phyloP scores from a whole-genome alignment of 2,888 invertebrate genomes.

The Gonocerus acuteangulatus region DNA sequence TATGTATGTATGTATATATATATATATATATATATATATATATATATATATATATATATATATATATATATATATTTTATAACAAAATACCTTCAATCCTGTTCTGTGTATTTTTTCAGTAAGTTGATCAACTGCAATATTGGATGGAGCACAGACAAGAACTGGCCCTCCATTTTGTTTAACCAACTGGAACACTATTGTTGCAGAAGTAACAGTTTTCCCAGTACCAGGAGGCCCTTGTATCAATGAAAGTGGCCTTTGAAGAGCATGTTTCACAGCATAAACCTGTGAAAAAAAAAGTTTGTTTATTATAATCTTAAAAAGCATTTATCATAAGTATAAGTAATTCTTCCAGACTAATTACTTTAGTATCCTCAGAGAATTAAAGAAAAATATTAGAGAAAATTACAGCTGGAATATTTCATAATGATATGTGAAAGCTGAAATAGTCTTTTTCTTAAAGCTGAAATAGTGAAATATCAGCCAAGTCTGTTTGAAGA shows the following conservation, averaged over 20 bases:
- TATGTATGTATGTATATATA: no score
- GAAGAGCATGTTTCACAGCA: slow-evolving; percentile 95
- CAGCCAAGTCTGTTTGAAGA: no score
- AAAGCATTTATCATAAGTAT: background rate
- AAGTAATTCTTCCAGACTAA: background rate
- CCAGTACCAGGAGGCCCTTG: slow-evolving; percentile 97
- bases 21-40: no score
- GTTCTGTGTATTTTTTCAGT: slow-evolving; percentile 98
- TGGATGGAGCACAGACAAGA: slow-evolving; percentile 96
- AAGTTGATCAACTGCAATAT: slow-evolving; percentile 97
- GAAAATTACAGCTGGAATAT: no score
- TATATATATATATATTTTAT: no score
- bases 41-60: no score
- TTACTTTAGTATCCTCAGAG: background rate
- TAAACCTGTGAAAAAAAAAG: slow-evolving; percentile 57
- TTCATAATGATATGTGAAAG: no score
- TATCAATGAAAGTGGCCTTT: slow-evolving; percentile 89
- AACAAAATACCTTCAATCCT: slow-evolving; percentile 85
- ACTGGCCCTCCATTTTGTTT: slow-evolving; percentile 91
- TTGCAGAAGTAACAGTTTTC: slow-evolving; percentile 98
- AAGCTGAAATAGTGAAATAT: no score
- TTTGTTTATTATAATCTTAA: background rate
- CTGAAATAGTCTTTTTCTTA: no score
- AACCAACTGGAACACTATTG: slow-evolving; percentile 95
- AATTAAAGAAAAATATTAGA: background rate